Conservation (phyloP, 2,797 vertebrate genomes). For the Lagorchestes hirsutus region DNA sequence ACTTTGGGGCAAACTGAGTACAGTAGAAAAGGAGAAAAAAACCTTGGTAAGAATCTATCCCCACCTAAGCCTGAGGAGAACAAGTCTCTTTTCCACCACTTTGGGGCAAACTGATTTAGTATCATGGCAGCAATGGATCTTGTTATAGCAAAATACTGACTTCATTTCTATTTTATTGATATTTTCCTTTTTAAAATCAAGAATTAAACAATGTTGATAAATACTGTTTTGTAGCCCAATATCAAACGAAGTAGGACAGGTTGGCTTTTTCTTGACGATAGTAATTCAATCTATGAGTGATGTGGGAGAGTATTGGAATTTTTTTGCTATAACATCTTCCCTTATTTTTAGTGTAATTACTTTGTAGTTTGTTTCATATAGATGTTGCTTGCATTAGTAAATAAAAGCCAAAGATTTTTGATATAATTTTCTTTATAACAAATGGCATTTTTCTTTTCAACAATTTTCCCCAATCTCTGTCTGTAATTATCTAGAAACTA, state of each 20-base stretch:
- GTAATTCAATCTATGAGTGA: not conserved
- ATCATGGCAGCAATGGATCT: not conserved
- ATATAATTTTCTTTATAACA: not conserved
- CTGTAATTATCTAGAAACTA: no score
- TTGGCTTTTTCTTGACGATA: not conserved
- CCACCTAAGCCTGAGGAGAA: no score
- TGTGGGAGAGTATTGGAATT: not conserved
- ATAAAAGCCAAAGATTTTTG: not conserved
- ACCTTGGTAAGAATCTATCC: no score
- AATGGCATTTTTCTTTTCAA: no score
- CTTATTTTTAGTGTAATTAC: not conserved
- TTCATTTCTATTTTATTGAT: not conserved
- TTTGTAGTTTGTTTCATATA: not conserved
- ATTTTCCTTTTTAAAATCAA: not conserved
- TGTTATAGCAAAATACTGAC: not conserved
- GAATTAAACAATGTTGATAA: not conserved
- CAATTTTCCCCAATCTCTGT: no score
- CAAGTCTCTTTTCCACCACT: no score
- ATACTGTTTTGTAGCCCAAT: not conserved
- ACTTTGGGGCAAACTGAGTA: not conserved
- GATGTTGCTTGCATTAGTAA: not conserved
- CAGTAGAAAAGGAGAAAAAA: no score
- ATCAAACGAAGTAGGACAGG: not conserved
- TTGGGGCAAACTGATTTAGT: not conserved
- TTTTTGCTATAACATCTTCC: not conserved